Base-by-base conservation (phyloP, 2,113 vertebrate genomes). In the Neomonachus schauinslandi region DNA sequence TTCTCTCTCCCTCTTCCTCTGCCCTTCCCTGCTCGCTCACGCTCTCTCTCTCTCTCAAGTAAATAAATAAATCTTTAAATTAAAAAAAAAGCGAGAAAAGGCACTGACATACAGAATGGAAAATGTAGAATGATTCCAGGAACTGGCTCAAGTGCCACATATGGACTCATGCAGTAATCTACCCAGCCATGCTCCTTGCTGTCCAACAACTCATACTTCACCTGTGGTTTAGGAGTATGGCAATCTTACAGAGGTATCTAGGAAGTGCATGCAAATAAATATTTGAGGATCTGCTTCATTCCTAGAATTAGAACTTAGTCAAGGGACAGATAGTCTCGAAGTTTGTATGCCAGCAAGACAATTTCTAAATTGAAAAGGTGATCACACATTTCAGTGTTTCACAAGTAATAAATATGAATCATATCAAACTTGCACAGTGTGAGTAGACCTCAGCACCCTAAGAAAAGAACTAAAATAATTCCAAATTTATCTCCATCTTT, bases 401-500 rank as follows among this genome's bases (percentile, higher is more conserved):
- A 91, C 84, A 77, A 93, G 63, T 22, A 84, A 88, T 82, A 80
- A 89, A 76, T 28, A 76, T 83, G 80, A 61, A 36, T 61, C 79
- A 59, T 53, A 95, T 24, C 53, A 76, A 65, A 24, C 28, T 14
- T 74, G 69, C 57, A 83, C 53, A 59, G 15, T 71, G 13, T 91
- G 31, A 83, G 3, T 28, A 90, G 59, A 53, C 88, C 91, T 86
- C 36, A 91, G 77, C 96, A 10, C 2, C 72, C 57, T 61, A 61
- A 79, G 88, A 63, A 89, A 89, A 95, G 13, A 83, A 63, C 24
- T 46, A 63, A 91, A 79, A 51, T 19, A 97, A 96, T 97, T 98
- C 95, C 98, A 97, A 98, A 98, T 96, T 84, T 61, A 51, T 79
- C 77, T 96, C 76, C 76, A 59, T 74, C 53, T 97, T 97, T 98